Evolutionary conservation across 2,888 invertebrate genomes (phyloP), one percentile per base, ranked within the genome.

Genomic region (Nasonia oneida): DNA sequence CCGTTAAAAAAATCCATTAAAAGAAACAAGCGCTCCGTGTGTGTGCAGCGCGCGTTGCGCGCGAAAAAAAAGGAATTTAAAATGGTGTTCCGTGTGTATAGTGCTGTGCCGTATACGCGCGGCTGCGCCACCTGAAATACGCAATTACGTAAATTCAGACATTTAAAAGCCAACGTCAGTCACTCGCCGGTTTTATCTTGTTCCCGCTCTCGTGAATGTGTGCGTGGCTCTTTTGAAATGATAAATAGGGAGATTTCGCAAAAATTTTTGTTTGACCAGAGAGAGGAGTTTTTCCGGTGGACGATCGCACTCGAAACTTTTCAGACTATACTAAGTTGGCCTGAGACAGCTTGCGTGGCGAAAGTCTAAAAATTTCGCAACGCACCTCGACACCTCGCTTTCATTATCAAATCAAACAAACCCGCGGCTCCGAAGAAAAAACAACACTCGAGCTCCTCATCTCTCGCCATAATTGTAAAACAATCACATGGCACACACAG

Each of bases 101-200:
- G 64, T 10, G 29, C 29, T 70, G 29, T 71, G 74, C 64, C 70
- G 14, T 33, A 23, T 8, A 23, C 6, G 18, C 14, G 47, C 67
- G 15, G 33, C 50, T 37, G 47, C 64, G 73, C 15, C 57, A 78
- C 42, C n/a, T 77, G 64, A 85, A 81, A 81, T 70, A 76, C 67
- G 78, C 74, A 82, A 85, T 82, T 82, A 82, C 85, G 82, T 82
- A 85, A 85, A 85, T 85, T 81, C 78, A 74, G 85, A 82, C 23
- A 37, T 77, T 74, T 64, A 67, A 78, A 81, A 71, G 39, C 64
- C 29, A 57, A 64, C 67, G 82, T 61, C 82, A 78, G 74, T 74
- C 74, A 73, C 77, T 78, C 53, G 29, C 18, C 10, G 50, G 18
- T 29, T 71, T 15, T 50, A 47, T 29, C 39, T 71, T 33, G 53